Evolutionary conservation across 1,140 invertebrate genomes (phyloP).

Genomic region (Hycleus phaleratus): DNA sequence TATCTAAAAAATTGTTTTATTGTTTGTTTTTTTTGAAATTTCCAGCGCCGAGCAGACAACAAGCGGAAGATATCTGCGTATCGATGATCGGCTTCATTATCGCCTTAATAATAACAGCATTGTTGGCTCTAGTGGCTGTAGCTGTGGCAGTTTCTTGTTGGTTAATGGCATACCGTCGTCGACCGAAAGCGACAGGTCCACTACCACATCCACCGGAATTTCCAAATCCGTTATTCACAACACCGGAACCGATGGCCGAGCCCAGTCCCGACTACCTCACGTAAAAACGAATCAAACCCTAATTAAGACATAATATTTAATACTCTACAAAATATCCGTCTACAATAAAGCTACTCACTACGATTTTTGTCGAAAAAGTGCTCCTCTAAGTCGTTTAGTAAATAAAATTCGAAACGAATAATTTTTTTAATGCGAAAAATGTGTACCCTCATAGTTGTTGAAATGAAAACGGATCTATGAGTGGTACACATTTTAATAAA

Average conservation of each 20-base stretch:
- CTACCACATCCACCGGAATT: slow-evolving; percentile 91
- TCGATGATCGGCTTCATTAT: slow-evolving; percentile 89
- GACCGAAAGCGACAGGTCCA: slow-evolving; percentile 76
- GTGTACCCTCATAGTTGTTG: slow-evolving; percentile 14
- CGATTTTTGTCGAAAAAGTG: slow-evolving; percentile 25
- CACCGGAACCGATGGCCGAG: slow-evolving; percentile 68
- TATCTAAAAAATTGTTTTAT: background rate
- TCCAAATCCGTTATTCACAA: slow-evolving; percentile 88
- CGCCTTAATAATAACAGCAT: slow-evolving; percentile 82
- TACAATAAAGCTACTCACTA: slow-evolving; percentile 30
- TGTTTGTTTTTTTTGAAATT: slow-evolving; percentile 24
- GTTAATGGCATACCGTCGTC: slow-evolving; percentile 85
- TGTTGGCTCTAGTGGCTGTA: slow-evolving; percentile 84
- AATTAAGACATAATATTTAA: slow-evolving; percentile 20
- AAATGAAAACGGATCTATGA: slow-evolving; percentile 1
- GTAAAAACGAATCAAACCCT: slow-evolving; percentile 26
- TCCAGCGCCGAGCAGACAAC: slow-evolving; percentile 56
- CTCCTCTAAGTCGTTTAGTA: slow-evolving; percentile 4
- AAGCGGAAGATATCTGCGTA: slow-evolving; percentile 81
- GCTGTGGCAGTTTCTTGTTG: slow-evolving; percentile 91
- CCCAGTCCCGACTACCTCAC: slow-evolving; percentile 73
- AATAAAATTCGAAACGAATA: slow-evolving; percentile 1
- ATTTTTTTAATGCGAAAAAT: slow-evolving; percentile 15
- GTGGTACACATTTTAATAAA: slow-evolving; percentile 18
- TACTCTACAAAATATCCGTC: slow-evolving; percentile 24